Conservation (phyloP, 2,888 invertebrate genomes). For the Onthophagus sagittarius region DNA sequence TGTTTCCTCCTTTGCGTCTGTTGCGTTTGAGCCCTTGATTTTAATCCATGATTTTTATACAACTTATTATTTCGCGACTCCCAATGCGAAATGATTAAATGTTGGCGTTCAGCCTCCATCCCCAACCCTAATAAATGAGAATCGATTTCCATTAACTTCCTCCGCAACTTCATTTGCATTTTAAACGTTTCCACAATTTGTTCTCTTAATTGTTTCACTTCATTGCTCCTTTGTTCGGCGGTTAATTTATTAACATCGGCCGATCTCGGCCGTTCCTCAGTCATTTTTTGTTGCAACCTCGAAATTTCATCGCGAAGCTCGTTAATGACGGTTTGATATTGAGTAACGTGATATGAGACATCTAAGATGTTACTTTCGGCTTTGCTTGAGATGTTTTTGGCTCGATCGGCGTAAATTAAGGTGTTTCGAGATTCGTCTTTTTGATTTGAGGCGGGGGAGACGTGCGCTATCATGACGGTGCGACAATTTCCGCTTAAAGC, state of each 20-base stretch:
- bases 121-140: slow-evolving; percentile 83
- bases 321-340: slow-evolving; percentile 76
- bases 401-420: slow-evolving; percentile 88
- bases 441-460: slow-evolving; percentile 76
- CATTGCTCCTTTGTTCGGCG: slow-evolving; percentile 36
- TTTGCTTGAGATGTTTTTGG: slow-evolving; percentile 88
- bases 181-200: slow-evolving; percentile 86
- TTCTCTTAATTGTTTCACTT: slow-evolving; percentile 59
- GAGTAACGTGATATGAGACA: slow-evolving; percentile 68
- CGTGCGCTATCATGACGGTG: slow-evolving; percentile 96
- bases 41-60: slow-evolving; percentile 57
- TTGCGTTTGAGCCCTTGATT: slow-evolving; percentile 58
- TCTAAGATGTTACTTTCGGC: slow-evolving; percentile 56
- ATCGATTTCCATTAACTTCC: slow-evolving; percentile 86
- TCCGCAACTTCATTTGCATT: slow-evolving; percentile 86
- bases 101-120: slow-evolving; percentile 84
- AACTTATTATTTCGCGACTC: slow-evolving; percentile 77
- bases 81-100: slow-evolving; percentile 86
- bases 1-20: slow-evolving; percentile 55
- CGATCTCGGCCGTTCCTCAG: slow-evolving; percentile 61
- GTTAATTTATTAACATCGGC: slow-evolving; percentile 47
- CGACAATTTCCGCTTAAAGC: slow-evolving; percentile 85
- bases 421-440: slow-evolving; percentile 89
- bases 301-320: slow-evolving; percentile 83
- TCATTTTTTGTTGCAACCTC: slow-evolving; percentile 75